Evolutionary conservation across 2,888 invertebrate species (phyloP).

Genomic region (Furcula furcula): DNA sequence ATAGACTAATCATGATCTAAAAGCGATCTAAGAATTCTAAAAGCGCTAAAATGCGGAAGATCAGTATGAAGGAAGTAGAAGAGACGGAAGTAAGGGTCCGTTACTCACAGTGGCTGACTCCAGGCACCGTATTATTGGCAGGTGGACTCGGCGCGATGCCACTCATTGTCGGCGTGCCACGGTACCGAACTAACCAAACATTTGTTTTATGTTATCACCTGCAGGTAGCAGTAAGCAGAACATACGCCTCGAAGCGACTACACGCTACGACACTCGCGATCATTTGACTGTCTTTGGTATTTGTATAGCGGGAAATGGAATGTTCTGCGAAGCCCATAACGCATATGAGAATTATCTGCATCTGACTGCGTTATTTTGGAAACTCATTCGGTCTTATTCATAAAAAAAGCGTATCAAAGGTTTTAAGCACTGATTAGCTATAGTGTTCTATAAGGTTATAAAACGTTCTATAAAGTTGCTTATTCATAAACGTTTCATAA

Average conservation of each 20-base stretch:
- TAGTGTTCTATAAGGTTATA: too few relatives aligned
- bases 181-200: constrained; percentile 81
- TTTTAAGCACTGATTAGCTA: too few relatives aligned
- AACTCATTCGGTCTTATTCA: too few relatives aligned
- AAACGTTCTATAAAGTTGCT: too few relatives aligned
- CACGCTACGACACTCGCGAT: constrained; percentile 40
- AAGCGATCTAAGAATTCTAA: constrained; percentile 9
- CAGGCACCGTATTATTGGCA: constrained; percentile 51
- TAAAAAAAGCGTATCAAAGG: too few relatives aligned
- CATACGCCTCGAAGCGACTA: constrained; percentile 68
- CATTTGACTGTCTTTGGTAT: constrained; percentile 18
- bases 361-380: too few relatives aligned
- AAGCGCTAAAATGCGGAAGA: constrained; percentile 27
- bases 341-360: too few relatives aligned
- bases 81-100: constrained; percentile 10
- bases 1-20: constrained; percentile 8
- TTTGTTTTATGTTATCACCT: constrained; percentile 80
- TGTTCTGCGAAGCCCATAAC: too few relatives aligned
- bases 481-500: too few relatives aligned
- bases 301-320: constrained; percentile 7
- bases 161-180: constrained; percentile 45
- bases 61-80: constrained; percentile 14
- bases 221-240: constrained; percentile 71
- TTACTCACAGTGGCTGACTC: constrained; percentile 65
- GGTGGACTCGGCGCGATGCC: constrained; percentile 12